phyloP scores from a whole-genome alignment of 2,113 vertebrate genomes.

The Pteruthius melanotis region DNA sequence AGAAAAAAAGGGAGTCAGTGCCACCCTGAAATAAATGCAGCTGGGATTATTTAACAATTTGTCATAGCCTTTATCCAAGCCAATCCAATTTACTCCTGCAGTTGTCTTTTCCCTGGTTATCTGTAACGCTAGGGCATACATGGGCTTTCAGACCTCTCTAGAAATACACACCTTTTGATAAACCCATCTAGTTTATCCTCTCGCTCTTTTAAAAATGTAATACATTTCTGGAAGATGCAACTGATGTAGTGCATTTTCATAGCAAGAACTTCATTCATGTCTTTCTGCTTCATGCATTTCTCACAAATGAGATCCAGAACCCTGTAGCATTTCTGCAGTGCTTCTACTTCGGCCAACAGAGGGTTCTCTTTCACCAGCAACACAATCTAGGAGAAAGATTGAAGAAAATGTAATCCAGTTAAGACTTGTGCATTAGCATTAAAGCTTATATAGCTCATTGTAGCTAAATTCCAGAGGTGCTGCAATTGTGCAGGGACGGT shows the following conservation, averaged over 20 bases:
- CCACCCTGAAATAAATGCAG: background rate
- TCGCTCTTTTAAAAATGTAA: conserved; percentile 83
- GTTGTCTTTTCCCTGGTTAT: background rate
- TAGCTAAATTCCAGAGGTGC: background rate
- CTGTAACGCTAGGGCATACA: background rate
- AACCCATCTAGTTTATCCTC: conserved; percentile 89
- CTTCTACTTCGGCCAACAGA: conserved; percentile 81
- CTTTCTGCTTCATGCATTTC: conserved; percentile 95
- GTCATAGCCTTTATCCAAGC: background rate
- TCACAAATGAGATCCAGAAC: conserved; percentile 97
- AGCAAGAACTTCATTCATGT: conserved; percentile 98
- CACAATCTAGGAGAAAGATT: conserved; percentile 80
- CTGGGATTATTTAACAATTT: background rate
- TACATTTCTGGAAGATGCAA: conserved; percentile 90
- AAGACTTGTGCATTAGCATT: background rate
- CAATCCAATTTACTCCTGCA: background rate
- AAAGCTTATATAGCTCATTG: background rate
- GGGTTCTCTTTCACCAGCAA: conserved; percentile 92
- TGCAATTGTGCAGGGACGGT: too few relatives aligned
- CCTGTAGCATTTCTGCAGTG: conserved; percentile 86
- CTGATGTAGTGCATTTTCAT: conserved; percentile 99
- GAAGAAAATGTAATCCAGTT: background rate
- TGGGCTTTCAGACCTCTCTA: background rate
- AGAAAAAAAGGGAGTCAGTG: background rate
- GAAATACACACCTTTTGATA: conserved; percentile 81